Evolutionary conservation across 2,113 vertebrate species (phyloP).

Genomic region (Xyliphius kryptos): DNA sequence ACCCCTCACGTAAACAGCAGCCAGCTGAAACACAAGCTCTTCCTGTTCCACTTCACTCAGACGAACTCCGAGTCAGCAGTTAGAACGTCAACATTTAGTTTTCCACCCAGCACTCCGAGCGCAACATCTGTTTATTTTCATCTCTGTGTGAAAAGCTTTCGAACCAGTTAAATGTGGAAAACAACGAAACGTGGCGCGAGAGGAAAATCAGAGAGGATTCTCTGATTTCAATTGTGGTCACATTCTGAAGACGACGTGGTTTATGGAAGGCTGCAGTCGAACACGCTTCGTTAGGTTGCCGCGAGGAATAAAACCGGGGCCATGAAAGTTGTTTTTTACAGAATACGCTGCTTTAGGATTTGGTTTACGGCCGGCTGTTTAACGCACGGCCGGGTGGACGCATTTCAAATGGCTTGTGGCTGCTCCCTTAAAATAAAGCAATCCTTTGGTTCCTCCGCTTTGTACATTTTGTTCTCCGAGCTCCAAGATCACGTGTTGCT

Average conservation of each 20-base stretch:
- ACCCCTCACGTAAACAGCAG: too few relatives aligned
- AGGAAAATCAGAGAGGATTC: background rate
- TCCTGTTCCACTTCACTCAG: background rate
- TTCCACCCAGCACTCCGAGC: background rate
- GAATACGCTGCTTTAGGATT: too few relatives aligned
- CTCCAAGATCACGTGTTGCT: too few relatives aligned
- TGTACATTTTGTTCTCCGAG: too few relatives aligned
- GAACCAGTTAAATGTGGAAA: background rate
- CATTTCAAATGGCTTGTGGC: too few relatives aligned
- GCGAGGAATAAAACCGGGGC: background rate
- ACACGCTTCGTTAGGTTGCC: background rate
- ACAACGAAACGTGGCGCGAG: background rate
- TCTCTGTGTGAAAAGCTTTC: background rate
- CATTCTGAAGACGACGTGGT: background rate
- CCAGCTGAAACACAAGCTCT: background rate
- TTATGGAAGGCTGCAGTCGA: background rate
- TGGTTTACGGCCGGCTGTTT: too few relatives aligned
- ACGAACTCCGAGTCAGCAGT: background rate
- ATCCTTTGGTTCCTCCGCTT: too few relatives aligned
- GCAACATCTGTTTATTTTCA: background rate
- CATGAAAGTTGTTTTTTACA: background rate
- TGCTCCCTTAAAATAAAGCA: too few relatives aligned
- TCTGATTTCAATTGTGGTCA: background rate
- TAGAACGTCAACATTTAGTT: background rate
- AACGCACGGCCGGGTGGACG: too few relatives aligned